These are phyloP conservation scores for Calephelis nemesis DNA, from an alignment of 1,140 invertebrate species.

Conservation along the genomic window DNA sequence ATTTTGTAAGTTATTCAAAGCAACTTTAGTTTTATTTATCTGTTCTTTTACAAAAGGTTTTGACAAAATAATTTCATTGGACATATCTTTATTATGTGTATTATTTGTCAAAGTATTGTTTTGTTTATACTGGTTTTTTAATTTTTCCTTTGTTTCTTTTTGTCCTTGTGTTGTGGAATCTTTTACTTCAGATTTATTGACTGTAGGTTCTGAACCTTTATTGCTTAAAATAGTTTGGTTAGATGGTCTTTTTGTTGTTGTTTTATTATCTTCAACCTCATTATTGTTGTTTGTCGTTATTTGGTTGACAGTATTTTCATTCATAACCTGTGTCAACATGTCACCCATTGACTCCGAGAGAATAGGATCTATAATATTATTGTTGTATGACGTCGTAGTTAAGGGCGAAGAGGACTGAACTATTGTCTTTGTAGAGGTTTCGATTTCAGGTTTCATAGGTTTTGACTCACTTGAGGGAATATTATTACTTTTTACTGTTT, in stretches of 20 bases:
- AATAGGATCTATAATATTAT: conserved; percentile 53
- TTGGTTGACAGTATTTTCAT: conserved; percentile 33
- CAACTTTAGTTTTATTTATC: conserved; percentile 22
- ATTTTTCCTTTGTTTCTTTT: background rate
- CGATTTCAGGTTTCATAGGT: background rate
- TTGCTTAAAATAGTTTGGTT: conserved; percentile 21
- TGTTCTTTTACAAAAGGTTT: conserved; percentile 21
- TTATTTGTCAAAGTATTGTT: background rate
- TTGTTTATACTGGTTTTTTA: background rate
- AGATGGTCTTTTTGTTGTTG: conserved; percentile 24
- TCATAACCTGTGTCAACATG: conserved; percentile 62
- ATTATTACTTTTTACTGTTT: conserved; percentile 25
- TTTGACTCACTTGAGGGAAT: conserved; percentile 6
- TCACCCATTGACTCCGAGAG: conserved; percentile 70
- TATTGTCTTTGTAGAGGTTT: conserved; percentile 17
- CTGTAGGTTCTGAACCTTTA: conserved; percentile 9
- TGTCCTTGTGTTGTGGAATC: background rate
- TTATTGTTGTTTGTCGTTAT: conserved; percentile 1
- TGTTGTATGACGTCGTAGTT: conserved; percentile 26
- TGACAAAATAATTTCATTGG: background rate
- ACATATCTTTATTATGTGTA: background rate
- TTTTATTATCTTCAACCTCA: conserved; percentile 26
- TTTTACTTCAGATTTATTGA: conserved; percentile 19
- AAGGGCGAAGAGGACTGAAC: conserved; percentile 20
- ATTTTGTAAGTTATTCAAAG: background rate